Evolutionary conservation across 2,888 invertebrate genomes (phyloP).

Genomic region (Zaprionus obscuricornis): DNA sequence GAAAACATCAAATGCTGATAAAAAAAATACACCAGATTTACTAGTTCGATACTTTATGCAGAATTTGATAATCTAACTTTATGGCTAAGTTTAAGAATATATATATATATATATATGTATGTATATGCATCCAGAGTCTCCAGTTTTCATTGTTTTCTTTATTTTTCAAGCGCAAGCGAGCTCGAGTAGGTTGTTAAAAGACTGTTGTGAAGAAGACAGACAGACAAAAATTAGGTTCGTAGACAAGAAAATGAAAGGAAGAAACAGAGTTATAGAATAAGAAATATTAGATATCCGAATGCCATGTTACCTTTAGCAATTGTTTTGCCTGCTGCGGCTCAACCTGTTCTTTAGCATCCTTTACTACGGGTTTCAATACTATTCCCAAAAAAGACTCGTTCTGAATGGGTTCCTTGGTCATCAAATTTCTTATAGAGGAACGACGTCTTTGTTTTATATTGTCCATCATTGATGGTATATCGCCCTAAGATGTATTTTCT

Average conservation of each 20-base stretch:
- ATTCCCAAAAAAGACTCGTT: conserved; percentile 86
- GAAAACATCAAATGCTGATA: too few species aligned
- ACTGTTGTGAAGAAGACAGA: too few species aligned
- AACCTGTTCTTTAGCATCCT: conserved; percentile 81
- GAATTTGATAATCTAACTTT: too few species aligned
- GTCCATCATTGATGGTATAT: conserved; percentile 73
- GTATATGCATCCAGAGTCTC: too few species aligned
- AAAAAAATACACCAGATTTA: too few species aligned
- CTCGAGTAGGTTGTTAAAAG: too few species aligned
- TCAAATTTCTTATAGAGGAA: conserved; percentile 83
- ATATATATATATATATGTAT: too few species aligned
- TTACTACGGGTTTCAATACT: conserved; percentile 86
- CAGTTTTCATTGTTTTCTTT: too few species aligned
- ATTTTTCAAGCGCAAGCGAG: too few species aligned
- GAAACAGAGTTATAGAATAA: not conserved
- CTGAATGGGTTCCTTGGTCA: conserved; percentile 83
- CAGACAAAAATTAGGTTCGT: not conserved
- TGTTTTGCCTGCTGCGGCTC: conserved; percentile 78
- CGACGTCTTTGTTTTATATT: conserved; percentile 76
- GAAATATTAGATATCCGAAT: conserved; percentile 1
- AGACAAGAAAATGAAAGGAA: conserved; percentile 2
- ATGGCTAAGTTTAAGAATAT: too few species aligned
- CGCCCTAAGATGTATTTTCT: conserved; percentile 53
- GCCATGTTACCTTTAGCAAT: conserved; percentile 80
- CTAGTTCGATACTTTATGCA: too few species aligned